phyloP scores from a whole-genome alignment of 2,888 invertebrate genomes.

The Oscheius sp. region DNA sequence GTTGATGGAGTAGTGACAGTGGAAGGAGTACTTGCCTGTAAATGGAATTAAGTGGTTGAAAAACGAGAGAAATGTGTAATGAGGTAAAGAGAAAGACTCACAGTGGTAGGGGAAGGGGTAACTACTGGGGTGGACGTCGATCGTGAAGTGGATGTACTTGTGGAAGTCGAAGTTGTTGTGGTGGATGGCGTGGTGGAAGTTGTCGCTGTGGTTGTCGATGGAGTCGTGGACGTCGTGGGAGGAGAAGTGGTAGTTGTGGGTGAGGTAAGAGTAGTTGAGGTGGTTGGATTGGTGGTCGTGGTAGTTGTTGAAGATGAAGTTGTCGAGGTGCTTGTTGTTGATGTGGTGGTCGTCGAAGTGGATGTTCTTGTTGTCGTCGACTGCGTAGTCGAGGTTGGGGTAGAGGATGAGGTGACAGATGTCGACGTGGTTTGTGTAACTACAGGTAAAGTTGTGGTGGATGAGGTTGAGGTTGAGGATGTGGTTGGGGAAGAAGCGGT shows the following conservation, averaged over 20 bases:
- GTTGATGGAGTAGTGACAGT: not conserved
- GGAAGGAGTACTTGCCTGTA: not conserved
- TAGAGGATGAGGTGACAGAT: not conserved
- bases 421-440: not conserved
- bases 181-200: slow-evolving; percentile 2
- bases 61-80: not conserved
- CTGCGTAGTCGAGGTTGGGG: too few relatives aligned
- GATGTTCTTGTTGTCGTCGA: not conserved
- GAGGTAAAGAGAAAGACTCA: not conserved
- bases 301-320: not conserved
- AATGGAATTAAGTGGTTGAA: not conserved
- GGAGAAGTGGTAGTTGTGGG: not conserved
- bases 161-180: not conserved
- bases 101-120: not conserved
- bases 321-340: not conserved
- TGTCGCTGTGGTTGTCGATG: not conserved
- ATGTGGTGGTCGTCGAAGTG: not conserved
- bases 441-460: not conserved
- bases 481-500: not conserved
- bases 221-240: not conserved
- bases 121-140: not conserved
- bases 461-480: not conserved
- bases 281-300: not conserved
- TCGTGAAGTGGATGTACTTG: not conserved
- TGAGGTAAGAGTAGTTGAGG: too few relatives aligned